These are phyloP conservation scores for Megalops atlanticus DNA, from an alignment of 2,113 vertebrate species.

Conservation along the genomic window DNA sequence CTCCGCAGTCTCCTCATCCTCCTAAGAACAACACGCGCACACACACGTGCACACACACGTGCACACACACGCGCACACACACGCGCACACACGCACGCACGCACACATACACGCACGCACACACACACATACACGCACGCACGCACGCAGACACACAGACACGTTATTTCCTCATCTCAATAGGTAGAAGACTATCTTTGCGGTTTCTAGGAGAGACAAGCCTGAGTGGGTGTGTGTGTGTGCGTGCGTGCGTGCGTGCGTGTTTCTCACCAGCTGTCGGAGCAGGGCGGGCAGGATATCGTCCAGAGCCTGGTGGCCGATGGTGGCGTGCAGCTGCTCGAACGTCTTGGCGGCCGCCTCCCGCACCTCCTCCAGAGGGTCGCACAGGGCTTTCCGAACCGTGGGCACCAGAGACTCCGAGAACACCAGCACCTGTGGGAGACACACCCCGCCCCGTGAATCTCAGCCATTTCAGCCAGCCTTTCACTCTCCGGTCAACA, in stretches of 20 bases:
- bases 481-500: background rate
- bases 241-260: background rate
- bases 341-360: constrained; percentile 98
- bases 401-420: constrained; percentile 95
- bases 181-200: too few relatives aligned
- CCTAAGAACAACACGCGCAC: constrained; percentile 63
- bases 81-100: background rate
- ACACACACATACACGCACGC: background rate
- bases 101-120: background rate
- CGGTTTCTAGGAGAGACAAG: background rate
- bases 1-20: constrained; percentile 82
- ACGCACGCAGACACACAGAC: background rate
- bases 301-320: constrained; percentile 94
- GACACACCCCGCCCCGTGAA: constrained; percentile 17
- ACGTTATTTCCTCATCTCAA: too few relatives aligned
- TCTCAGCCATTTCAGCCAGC: too few relatives aligned
- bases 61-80: background rate
- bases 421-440: constrained; percentile 88
- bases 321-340: constrained; percentile 95
- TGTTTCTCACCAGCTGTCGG: constrained; percentile 85
- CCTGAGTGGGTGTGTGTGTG: background rate
- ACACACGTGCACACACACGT: background rate
- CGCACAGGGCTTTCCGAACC: constrained; percentile 92
- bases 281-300: constrained; percentile 92
- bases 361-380: constrained; percentile 92